A percentile compares a stretch with the other conserved stretches of the same genome.
Evolutionary conservation across 2,113 vertebrate genomes (phyloP).

Genomic region (Erythrolamprus reginae): DNA sequence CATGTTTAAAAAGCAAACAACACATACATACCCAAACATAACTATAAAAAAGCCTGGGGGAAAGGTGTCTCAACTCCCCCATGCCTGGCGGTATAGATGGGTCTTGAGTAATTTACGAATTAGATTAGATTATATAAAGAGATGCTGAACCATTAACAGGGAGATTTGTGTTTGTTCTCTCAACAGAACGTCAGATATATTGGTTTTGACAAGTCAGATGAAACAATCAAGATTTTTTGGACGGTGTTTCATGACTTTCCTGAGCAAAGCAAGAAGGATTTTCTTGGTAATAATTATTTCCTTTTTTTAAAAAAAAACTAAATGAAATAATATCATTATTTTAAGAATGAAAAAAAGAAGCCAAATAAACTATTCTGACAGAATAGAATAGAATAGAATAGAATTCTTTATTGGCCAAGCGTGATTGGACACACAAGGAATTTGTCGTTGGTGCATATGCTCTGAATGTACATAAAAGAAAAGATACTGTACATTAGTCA

Average conservation of each 20-base stretch:
- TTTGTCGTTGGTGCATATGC: too few species aligned
- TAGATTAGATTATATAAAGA: background rate
- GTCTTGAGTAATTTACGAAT: too few species aligned
- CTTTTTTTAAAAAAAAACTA: background rate
- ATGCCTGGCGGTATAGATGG: too few species aligned
- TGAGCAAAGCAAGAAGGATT: constrained; percentile 63
- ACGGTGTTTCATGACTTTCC: constrained; percentile 55
- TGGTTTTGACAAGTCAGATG: background rate
- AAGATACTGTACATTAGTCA: too few species aligned
- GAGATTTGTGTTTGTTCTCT: constrained; percentile 40
- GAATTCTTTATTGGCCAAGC: too few species aligned
- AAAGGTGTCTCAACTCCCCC: too few species aligned
- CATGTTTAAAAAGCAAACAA: too few species aligned
- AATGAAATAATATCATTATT: background rate
- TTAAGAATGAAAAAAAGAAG: background rate
- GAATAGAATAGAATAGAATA: too few species aligned
- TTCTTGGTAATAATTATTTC: constrained; percentile 56
- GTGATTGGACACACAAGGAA: too few species aligned
- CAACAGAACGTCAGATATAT: constrained; percentile 29
- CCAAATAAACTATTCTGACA: background rate
- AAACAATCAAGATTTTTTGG: constrained; percentile 67
- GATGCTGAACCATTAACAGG: constrained; percentile 18
- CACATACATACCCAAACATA: too few species aligned
- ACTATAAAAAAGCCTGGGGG: too few species aligned
- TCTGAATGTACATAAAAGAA: too few species aligned